A percentile compares a stretch with the other conserved stretches of the same genome.
Evolutionary conservation across 2,797 vertebrate species (phyloP).

Genomic region (Clamator glandarius): DNA sequence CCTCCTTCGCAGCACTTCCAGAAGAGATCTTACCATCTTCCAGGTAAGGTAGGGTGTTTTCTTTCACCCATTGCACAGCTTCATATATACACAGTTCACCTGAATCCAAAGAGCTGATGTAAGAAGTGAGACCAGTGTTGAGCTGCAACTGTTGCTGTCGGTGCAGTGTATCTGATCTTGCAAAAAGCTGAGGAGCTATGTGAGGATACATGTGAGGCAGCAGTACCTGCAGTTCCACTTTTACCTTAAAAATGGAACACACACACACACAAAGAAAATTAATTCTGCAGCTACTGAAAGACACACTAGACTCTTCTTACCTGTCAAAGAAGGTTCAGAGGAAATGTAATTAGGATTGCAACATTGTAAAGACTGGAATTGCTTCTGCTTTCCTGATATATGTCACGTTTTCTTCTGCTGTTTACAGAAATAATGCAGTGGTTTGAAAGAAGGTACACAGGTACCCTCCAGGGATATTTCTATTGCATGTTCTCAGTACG

Average conservation of each 20-base stretch:
- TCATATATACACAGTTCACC: constrained; percentile 75
- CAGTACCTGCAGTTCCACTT: constrained; percentile 77
- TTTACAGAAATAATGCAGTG: neutral
- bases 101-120: constrained; percentile 67
- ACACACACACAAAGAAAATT: neutral
- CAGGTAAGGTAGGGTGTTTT: constrained; percentile 70
- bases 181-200: constrained; percentile 73
- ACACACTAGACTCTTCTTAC: neutral
- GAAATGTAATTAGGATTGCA: neutral
- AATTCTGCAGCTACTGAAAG: neutral
- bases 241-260: constrained; percentile 71
- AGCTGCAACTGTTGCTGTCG: constrained; percentile 78
- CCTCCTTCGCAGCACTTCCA: neutral
- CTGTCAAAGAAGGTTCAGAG: neutral
- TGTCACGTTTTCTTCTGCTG: neutral
- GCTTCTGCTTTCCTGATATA: neutral
- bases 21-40: neutral
- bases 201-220: constrained; percentile 79
- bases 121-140: constrained; percentile 70
- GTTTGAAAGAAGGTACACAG: neutral
- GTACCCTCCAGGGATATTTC: neutral
- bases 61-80: constrained; percentile 79
- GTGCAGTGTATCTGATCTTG: constrained; percentile 69
- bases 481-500: rapidly evolving
- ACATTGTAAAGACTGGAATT: neutral